Evolutionary conservation across 2,888 invertebrate species (phyloP), one percentile per base, ranked within the genome.

Genomic region (Tipula vernalis): DNA sequence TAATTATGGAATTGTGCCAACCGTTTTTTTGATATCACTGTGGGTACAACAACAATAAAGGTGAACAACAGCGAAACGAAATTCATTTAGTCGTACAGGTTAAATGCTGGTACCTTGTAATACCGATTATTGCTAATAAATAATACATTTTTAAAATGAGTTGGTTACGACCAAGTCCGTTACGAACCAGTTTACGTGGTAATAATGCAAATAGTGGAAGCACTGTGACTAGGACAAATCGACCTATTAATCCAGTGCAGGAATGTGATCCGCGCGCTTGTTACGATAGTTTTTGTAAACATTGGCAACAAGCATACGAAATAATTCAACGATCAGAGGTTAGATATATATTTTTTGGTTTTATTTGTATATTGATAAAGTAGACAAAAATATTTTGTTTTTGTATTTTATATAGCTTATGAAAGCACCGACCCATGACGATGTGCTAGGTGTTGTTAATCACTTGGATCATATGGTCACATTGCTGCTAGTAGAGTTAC

Each of bases 401-500:
- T 83, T 88, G 47, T 86, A 87, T 89, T 90, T 28, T 28, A 28
- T 28, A 88, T 89, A 94, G 93, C 93, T 91, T 85, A 91, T 92
- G 83, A 91, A 92, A 90, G 90, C 93, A 89, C 94, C 95, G 47
- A 93, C 92, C 88, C 95, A 96, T 89, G 98, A 98, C 90, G 98
- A 98, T 91, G 96, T 98, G 0, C 93, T 97, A 83, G 96, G 96
- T 36, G 98, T 98, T 86, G 96, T 98, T 18, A 98, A 97, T 90
- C 97, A 98, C 90, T 92, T 98, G 89, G 98, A 98, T 90, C 98
- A 98, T 91, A 95, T 98, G 95, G 94, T 96, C 2, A 96, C 96
- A 0, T 92, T 98, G 28, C 92, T 98, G 86, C 92, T 96, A 18
- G 94, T 97, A 87, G 98, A 98, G 90, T 93, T 96, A n/a, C 93